Percentiles rank a stretch among this genome's conserved stretches.
Evolutionary conservation across 2,888 invertebrate species (phyloP).

Genomic region (Mesopsocus fuscifrons): DNA sequence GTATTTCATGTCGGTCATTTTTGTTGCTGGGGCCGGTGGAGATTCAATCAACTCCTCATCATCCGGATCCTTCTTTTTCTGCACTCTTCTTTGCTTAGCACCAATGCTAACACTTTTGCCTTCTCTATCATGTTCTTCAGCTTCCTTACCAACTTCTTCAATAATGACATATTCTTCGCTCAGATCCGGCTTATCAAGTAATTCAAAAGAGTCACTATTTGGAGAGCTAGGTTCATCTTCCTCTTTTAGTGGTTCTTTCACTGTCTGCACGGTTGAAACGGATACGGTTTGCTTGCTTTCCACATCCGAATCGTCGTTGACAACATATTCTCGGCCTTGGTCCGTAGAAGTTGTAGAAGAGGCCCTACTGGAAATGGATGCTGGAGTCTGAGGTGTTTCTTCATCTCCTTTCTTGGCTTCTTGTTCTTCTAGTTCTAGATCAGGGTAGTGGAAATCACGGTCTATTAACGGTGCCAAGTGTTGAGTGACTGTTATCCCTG

Average conservation of each 20-base stretch:
- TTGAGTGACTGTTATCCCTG: conserved; percentile 42
- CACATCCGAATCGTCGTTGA: conserved; percentile 36
- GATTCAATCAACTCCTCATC: conserved; percentile 50
- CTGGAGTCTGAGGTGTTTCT: conserved; percentile 31
- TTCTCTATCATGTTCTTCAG: conserved; percentile 61
- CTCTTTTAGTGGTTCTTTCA: conserved; percentile 22
- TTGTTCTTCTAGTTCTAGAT: conserved; percentile 27
- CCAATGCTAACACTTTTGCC: conserved; percentile 60
- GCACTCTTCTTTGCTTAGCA: conserved; percentile 27
- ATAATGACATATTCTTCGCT: conserved; percentile 77
- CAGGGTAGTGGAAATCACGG: conserved; percentile 28
- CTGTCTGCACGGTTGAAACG: conserved; percentile 31
- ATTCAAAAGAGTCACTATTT: conserved; percentile 68
- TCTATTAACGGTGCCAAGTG: conserved; percentile 31
- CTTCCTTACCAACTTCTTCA: conserved; percentile 74
- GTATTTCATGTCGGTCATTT: conserved; percentile 29
- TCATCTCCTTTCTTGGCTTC: conserved; percentile 20
- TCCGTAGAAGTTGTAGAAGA: conserved; percentile 37
- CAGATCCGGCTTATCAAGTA: conserved; percentile 69
- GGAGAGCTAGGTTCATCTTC: conserved; percentile 38
- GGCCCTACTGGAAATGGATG: conserved; percentile 41
- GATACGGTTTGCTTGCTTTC: conserved; percentile 28
- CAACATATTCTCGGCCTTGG: conserved; percentile 40
- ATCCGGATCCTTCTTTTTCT: conserved; percentile 47
- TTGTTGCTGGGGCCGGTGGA: conserved; percentile 38